Base-by-base conservation (phyloP, 2,113 vertebrate species). In the Notothenia coriiceps region DNA sequence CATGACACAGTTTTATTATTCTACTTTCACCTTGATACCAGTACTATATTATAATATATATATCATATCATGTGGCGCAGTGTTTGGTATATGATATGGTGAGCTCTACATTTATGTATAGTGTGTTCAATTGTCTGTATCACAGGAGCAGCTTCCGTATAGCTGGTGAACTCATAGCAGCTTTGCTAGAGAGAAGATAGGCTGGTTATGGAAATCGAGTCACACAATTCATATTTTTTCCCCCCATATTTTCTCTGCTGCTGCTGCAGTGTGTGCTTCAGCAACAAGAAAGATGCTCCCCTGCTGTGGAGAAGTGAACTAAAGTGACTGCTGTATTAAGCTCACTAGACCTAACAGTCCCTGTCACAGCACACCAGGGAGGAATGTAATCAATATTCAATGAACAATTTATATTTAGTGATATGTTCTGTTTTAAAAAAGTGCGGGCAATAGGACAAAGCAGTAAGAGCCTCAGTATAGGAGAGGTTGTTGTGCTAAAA, bases 201-300 rank as follows among this genome's bases (percentile, higher is more conserved):
- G 59, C 33, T 83, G 40, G 62, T 70, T 77, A 62, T 83, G 60
- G 56, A 50, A 67, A 74, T 85, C 18, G 43, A 55, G 49, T 56
- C 40, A 47, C 72, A 68, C 33, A 54, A 44, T 51, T 65, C 18
- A 50, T 82, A 29, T 75, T 70, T 61, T 47, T 22, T 60, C 25
- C 25, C 50, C 50, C 29, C 59, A 59, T 43, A 69, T 68, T 74
- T 62, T 57, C 67, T 61, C 52, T 5, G 0, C 11, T 6, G 49
- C 7, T 13, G 46, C 10, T 13, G 46, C 68, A 44, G 73, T 73
- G 35, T 62, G 22, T 22, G 64, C 52, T 64, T 63, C 20, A 33
- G 40, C 29, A 14, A 63, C 29, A 73, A 56, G 20, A 67, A 71
- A 43, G 18, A 17, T 70, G n/a, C 61, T 80, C 40, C 25, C 22